Conservation (phyloP, 2,888 invertebrate species). For the Crepidodera aurea region DNA sequence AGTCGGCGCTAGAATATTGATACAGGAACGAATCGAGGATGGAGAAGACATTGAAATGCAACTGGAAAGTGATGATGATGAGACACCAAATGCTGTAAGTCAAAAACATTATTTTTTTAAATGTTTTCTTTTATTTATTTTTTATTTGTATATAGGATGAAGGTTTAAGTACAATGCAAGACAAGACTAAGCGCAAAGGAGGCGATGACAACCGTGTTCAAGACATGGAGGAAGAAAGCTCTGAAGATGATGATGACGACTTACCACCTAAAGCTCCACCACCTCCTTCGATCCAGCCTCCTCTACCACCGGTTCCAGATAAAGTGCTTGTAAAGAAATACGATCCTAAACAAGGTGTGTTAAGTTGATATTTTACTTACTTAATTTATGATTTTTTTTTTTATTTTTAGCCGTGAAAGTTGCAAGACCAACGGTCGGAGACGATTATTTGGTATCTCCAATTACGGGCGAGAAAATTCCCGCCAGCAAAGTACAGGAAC, state of each 20-base stretch:
- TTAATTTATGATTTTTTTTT: not conserved
- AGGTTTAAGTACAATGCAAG: conserved; percentile 74
- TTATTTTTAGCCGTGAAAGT: conserved; percentile 62
- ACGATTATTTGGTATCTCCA: conserved; percentile 95
- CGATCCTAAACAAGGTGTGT: conserved; percentile 89
- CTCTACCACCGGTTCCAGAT: conserved; percentile 87
- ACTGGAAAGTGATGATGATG: conserved; percentile 81
- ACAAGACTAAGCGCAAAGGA: conserved; percentile 63
- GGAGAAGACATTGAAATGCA: conserved; percentile 90
- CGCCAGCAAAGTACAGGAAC: conserved; percentile 96
- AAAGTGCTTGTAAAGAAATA: conserved; percentile 97
- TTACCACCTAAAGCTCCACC: conserved; percentile 54
- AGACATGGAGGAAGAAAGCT: conserved; percentile 94
- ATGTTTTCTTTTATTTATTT: conserved; percentile 15
- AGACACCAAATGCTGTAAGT: conserved; percentile 51
- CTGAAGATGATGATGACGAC: conserved; percentile 71
- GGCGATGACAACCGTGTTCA: conserved; percentile 73
- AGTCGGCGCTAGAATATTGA: conserved; percentile 92
- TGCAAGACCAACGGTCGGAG: conserved; percentile 72
- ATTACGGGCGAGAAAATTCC: conserved; percentile 98
- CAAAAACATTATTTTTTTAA: not conserved
- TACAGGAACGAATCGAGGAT: conserved; percentile 84
- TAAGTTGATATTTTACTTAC: no score
- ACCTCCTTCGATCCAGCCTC: conserved; percentile 64
- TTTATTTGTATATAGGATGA: conserved; percentile 54